Percentiles rank a stretch among this genome's conserved stretches.
These are phyloP conservation scores for Mycogona germanica DNA, from an alignment of 2,888 invertebrate genomes.

Conservation along the genomic window DNA sequence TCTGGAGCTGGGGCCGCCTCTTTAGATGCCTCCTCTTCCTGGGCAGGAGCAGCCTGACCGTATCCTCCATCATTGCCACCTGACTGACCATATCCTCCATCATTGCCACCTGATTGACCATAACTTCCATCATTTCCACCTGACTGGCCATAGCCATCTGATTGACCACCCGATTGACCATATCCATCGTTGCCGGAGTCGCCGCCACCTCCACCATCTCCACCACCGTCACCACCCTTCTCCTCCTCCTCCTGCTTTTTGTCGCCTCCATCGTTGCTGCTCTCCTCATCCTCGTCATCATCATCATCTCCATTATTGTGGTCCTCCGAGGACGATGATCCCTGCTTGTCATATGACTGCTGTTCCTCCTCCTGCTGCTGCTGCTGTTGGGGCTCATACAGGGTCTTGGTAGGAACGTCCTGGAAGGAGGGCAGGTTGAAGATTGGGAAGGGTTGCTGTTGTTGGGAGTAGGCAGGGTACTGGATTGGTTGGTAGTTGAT, in stretches of 20 bases:
- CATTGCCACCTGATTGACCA: too few relatives aligned
- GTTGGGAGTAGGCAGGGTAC: not conserved
- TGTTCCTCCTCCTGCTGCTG: not conserved
- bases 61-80: too few relatives aligned
- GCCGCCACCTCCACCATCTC: not conserved
- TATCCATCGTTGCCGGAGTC: not conserved
- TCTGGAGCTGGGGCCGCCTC: not conserved
- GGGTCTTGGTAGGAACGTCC: not conserved
- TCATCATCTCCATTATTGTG: not conserved
- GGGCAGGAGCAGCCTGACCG: too few relatives aligned
- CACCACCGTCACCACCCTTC: not conserved
- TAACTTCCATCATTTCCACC: too few relatives aligned
- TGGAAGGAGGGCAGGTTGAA: conserved; percentile 1
- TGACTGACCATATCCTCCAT: too few relatives aligned
- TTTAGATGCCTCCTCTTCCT: too few relatives aligned
- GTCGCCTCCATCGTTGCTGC: too few relatives aligned
- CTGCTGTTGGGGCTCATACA: not conserved
- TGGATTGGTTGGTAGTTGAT: not conserved
- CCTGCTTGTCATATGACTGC: not conserved
- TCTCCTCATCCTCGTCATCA: not conserved
- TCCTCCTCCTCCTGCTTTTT: not conserved
- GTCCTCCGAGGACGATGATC: not conserved
- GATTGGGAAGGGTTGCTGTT: not conserved
- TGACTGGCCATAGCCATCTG: not conserved
- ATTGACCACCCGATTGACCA: too few relatives aligned